phyloP scores from a whole-genome alignment of 1,140 invertebrate species.

The Drosophila dunni region DNA sequence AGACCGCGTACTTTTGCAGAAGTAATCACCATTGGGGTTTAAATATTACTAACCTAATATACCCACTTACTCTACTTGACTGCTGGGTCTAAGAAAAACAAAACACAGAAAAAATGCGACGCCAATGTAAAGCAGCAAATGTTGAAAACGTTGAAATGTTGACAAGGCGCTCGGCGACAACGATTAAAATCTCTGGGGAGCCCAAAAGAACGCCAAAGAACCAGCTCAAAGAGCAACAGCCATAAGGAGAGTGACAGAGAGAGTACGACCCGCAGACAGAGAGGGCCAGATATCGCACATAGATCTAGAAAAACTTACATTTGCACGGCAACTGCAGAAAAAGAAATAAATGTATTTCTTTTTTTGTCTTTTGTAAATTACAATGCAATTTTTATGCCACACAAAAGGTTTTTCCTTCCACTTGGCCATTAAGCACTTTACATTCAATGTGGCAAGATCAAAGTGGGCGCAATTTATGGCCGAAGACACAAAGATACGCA shows the following conservation, averaged over 20 bases:
- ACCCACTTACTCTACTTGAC: too few species aligned
- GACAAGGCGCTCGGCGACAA: constrained; percentile 79
- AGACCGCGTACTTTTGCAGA: too few species aligned
- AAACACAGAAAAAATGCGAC: constrained; percentile 62
- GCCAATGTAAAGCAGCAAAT: constrained; percentile 80
- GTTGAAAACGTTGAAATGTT: constrained; percentile 58
- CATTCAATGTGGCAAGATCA: constrained; percentile 82
- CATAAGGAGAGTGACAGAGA: constrained; percentile 45
- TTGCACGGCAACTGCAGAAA: constrained; percentile 56
- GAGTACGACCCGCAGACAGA: constrained; percentile 25
- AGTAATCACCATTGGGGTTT: too few species aligned
- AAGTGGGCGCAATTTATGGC: constrained; percentile 77
- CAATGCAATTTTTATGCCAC: constrained; percentile 75
- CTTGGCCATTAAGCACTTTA: constrained; percentile 79
- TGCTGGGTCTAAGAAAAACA: not conserved
- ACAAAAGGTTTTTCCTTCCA: constrained; percentile 69
- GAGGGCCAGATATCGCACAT: constrained; percentile 12
- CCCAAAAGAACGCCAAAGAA: constrained; percentile 48
- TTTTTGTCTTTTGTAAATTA: constrained; percentile 67
- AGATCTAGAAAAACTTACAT: constrained; percentile 37
- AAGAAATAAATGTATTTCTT: constrained; percentile 35
- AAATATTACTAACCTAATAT: too few species aligned
- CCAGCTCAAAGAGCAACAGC: constrained; percentile 16
- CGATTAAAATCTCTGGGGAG: constrained; percentile 81
- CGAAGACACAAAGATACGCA: constrained; percentile 67